A percentile compares a stretch with the other conserved stretches of the same genome.
phyloP scores from a whole-genome alignment of 2,113 vertebrate species.

The Passerina amoena region DNA sequence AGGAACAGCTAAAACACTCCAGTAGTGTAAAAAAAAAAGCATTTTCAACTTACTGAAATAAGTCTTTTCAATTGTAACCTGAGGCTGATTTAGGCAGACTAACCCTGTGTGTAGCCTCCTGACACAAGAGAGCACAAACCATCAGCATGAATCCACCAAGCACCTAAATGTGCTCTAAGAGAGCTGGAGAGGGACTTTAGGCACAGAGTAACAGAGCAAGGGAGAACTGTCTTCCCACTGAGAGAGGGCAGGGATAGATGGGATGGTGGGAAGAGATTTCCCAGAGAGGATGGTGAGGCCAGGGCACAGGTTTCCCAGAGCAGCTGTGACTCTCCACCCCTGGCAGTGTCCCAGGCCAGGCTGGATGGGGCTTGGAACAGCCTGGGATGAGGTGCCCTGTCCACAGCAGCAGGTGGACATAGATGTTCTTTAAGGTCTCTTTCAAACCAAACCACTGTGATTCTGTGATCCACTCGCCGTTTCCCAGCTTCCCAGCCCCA shows the following conservation, averaged over 20 bases:
- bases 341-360: neutral
- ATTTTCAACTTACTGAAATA: neutral
- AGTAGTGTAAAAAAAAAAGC: neutral
- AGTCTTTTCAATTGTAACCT: neutral
- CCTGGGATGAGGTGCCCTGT: neutral
- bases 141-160: accelerated
- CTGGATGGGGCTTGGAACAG: neutral
- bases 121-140: neutral
- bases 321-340: neutral
- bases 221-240: neutral
- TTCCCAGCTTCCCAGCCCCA: neutral
- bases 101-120: accelerated
- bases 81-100: neutral
- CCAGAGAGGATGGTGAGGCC: neutral
- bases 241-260: neutral
- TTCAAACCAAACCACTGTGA: neutral
- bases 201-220: neutral
- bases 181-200: neutral
- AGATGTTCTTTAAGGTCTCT: too few species aligned
- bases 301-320: too few species aligned
- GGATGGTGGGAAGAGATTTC: neutral
- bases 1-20: neutral
- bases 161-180: neutral
- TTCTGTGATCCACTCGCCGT: accelerated
- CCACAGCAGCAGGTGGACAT: accelerated